Base-by-base conservation (phyloP, 37 sponge, comb jelly and placozoan genomes). In the Lycopodina hypogea region DNA sequence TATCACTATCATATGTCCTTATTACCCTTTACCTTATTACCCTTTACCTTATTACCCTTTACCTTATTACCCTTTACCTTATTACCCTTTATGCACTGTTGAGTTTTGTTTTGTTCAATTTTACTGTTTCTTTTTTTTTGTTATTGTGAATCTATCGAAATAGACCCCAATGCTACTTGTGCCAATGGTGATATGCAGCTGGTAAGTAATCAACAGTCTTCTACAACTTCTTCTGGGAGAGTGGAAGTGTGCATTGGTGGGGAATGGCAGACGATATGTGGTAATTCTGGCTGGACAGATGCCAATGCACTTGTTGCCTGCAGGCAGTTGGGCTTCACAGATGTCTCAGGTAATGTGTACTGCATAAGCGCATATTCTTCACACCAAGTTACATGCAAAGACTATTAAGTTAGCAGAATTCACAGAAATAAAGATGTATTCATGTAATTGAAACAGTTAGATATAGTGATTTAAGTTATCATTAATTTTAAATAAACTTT, bases 231-330 rank as follows among this genome's bases (percentile, higher is more conserved):
- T 12, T 45, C 48, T 14, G 76, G 76, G 8, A 58, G 60, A 18
- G 76, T 76, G 40, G 76, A 76, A 59, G 24, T 76, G 26, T 76
- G 76, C 33, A 11, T 60, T 26, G 76, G 76, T 35, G 41, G 61
- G 14, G 4, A 4, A 19, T 76, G 76, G 76, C 14, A 4, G 2
- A 23, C 76, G 2, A 22, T 76, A 29, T 76, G 76, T 76, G 61
- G 1, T 22, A 42, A 41, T 17, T 14, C 1, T 11, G 34, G 4
- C 37, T 76, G 60, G 60, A 28, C 45, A 1, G 21, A 76, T 19
- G n/a, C 7, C 4, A 42, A 60, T 18, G 76, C 76, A 22, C 39
- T 42, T 36, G 76, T 76, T 9, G 61, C 53, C 26, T 76, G 76
- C 42, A 38, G 76, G 21, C 60, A 76, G 42, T 26, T 76, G 11